Evolutionary conservation across 2,113 vertebrate genomes (phyloP).

Genomic region (Myodes glareolus): DNA sequence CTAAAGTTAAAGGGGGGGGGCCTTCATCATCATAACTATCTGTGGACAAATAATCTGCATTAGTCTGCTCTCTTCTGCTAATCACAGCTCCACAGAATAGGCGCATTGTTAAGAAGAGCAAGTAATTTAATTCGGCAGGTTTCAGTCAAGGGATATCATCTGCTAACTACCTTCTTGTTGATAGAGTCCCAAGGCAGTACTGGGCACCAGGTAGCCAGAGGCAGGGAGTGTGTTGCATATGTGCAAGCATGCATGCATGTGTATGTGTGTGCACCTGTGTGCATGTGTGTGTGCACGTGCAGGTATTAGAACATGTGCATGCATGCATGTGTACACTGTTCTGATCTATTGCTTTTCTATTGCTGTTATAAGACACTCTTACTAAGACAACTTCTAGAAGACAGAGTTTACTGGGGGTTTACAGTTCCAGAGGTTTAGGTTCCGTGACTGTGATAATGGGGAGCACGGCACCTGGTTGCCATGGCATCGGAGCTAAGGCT

Average conservation of each 20-base stretch:
- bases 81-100: background rate
- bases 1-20: background rate
- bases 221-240: background rate
- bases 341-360: background rate
- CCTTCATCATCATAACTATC: background rate
- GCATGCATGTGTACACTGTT: too few relatives aligned
- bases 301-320: background rate
- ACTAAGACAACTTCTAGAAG: background rate
- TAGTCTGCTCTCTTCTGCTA: background rate
- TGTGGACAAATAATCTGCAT: background rate
- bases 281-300: background rate
- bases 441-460: background rate
- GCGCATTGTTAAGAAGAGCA: background rate
- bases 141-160: background rate
- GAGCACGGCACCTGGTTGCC: background rate
- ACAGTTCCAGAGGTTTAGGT: background rate
- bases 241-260: background rate
- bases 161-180: background rate
- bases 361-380: background rate
- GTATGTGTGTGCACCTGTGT: background rate
- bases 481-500: background rate
- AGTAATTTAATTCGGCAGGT: background rate
- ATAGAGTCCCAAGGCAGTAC: background rate
- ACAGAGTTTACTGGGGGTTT: background rate
- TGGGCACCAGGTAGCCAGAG: background rate